These are phyloP conservation scores for Itoplectis maculator DNA, from an alignment of 2,888 invertebrate genomes.

Conservation along the genomic window DNA sequence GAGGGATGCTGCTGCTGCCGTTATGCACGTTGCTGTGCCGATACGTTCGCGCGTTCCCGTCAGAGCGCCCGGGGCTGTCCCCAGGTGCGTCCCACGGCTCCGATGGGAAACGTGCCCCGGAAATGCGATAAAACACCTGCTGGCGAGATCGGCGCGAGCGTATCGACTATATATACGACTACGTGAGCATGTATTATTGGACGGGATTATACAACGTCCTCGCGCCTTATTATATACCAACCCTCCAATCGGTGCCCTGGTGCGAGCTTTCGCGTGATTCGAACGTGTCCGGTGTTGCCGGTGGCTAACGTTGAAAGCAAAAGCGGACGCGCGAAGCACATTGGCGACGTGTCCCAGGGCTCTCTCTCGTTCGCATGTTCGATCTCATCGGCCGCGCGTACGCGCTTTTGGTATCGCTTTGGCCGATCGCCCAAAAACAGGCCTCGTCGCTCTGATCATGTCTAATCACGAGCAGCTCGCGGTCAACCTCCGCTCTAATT, in stretches of 20 bases:
- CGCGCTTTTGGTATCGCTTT: too few relatives aligned
- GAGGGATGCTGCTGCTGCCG: not conserved
- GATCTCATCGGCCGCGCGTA: not conserved
- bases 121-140: conserved; percentile 63
- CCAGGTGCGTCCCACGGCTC: conserved; percentile 43
- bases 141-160: conserved; percentile 8
- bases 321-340: conserved; percentile 21
- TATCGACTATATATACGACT: conserved; percentile 8
- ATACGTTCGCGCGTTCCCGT: conserved; percentile 10
- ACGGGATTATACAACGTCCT: conserved; percentile 52
- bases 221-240: not conserved
- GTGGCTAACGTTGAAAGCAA: conserved; percentile 16
- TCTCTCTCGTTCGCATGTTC: conserved; percentile 17
- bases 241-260: not conserved
- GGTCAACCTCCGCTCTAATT: conserved; percentile 33
- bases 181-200: conserved; percentile 58
- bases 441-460: conserved; percentile 17
- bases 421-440: conserved; percentile 41
- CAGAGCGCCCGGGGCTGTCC: conserved; percentile 38
- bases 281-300: conserved; percentile 41
- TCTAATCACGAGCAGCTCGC: conserved; percentile 18
- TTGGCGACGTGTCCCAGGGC: conserved; percentile 4
- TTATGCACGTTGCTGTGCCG: conserved; percentile 1
- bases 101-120: conserved; percentile 54
- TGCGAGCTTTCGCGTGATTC: conserved; percentile 49